Base-by-base conservation (phyloP, 2,797 vertebrate genomes). In the Threskiornis aethiopicus region DNA sequence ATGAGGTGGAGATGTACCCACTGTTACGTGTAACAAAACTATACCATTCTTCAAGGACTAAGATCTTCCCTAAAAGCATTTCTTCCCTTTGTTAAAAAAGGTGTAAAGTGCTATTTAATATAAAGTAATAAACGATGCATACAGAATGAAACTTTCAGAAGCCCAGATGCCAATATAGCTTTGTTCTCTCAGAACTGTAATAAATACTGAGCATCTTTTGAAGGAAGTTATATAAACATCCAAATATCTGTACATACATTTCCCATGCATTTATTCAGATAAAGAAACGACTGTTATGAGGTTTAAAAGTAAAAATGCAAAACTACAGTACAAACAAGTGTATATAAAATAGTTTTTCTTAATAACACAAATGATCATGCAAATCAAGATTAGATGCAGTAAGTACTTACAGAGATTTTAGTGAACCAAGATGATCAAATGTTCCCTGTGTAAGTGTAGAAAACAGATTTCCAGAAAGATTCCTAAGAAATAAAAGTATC, bases 381-480 rank as follows among this genome's bases (percentile, higher is more conserved):
- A 78, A 92, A 70, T 87, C 88, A 78, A 73, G 47, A 62, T 31
- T 46, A 81, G 37, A 75, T 72, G 75, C n/a, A 94, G 42, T 64
- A 86, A 89, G 69, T 96, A 99, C 99, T 99, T 97, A 99, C 99
- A 99, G 87, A 57, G 98, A 98, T 96, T 99, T 99, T 55, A 99
- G 97, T 41, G 99, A 99, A 79, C 95, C 97, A 93, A 99, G 98
- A 97, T 99, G 99, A 98, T 99, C 99, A 94, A 99, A 99, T 3
- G 99, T 99, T 93, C 99, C 99, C 97, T 98, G 99, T 64, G 99
- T 96, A 96, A 99, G 94, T 3, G 99, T 99, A 39, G 99, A 99
- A 98, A 99, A 99, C 82, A 99, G 97, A 98, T 99, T 99, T 89
- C 99, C 99, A 65, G 99, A 99, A 97, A 99, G 99, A 94, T 99